Evolutionary conservation across 2,797 vertebrate species (phyloP), one percentile per base, ranked within the genome.

Genomic region (Champsocephalus esox): DNA sequence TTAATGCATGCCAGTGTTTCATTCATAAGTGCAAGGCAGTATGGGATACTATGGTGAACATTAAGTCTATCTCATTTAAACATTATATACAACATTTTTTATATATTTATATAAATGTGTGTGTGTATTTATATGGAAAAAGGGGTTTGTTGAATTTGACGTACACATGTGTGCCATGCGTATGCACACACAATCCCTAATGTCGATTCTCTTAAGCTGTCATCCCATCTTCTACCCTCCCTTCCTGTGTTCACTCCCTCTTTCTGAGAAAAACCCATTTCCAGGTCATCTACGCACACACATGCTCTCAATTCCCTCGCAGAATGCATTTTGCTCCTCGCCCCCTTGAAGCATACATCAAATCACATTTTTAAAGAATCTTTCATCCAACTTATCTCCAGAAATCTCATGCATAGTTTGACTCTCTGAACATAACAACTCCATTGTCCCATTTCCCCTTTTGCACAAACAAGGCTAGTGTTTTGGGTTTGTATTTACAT

Each of bases 261-360:
- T 66, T 78, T 86, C 71, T 73, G 73, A 70, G 62, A 86, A 82
- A 77, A 82, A 77, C 46, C 46, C 70, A 81, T 82, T 83, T 84
- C 66, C 68, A 70, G 62, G 52, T 84, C 61, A 82, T 81, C 60
- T 71, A 68, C 70, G 69, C 70, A 72, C 66, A 70, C 64, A 75
- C 32, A 66, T 17, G 34, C 75, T 64, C 63, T 67, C 68, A 75
- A 65, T 77, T 83, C 49, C 65, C 49, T 45, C 41, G 50, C 43
- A 61, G 13, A 77, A 77, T 52, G 45, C 17, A 58, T 14, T 59
- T 66, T 66, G 12, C 64, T 44, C 21, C 38, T 41, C 2, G 24
- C 43, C 14, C n/a, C 17, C 51, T 17, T 21, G 64, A 48, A 60
- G 58, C 44, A 52, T 58, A 55, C 59, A 67, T 76, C 32, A 77